Percentiles rank a stretch among this genome's conserved stretches.
phyloP scores from a whole-genome alignment of 2,888 invertebrate genomes.

The Cryptocephalus moraei region DNA sequence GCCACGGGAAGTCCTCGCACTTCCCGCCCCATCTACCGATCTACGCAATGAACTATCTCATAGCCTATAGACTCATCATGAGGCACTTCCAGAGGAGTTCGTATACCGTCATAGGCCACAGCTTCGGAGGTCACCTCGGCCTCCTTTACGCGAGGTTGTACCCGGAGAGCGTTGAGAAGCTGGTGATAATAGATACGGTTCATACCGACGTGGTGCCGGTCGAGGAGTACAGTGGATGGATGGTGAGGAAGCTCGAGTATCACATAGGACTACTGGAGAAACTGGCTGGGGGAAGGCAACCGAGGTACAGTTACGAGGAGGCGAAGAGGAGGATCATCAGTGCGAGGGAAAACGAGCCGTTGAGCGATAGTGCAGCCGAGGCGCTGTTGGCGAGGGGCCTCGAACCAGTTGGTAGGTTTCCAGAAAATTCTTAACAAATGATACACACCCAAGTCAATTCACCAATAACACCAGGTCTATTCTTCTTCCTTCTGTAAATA shows the following conservation, averaged over 20 bases:
- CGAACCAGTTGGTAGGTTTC: slow-evolving; percentile 25
- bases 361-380: slow-evolving; percentile 41
- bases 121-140: slow-evolving; percentile 43
- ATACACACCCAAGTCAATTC: too few relatives aligned
- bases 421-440: too few relatives aligned
- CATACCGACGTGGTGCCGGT: slow-evolving; percentile 22
- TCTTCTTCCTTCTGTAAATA: too few relatives aligned
- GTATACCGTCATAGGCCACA: slow-evolving; percentile 32
- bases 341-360: slow-evolving; percentile 29
- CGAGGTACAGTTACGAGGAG: slow-evolving; percentile 39
- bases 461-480: too few relatives aligned
- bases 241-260: slow-evolving; percentile 33
- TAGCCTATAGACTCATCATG: slow-evolving; percentile 24
- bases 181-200: slow-evolving; percentile 39
- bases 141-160: slow-evolving; percentile 33
- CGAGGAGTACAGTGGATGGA: slow-evolving; percentile 19
- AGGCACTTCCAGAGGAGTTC: slow-evolving; percentile 21
- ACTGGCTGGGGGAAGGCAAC: slow-evolving; percentile 16
- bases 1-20: slow-evolving; percentile 48
- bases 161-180: slow-evolving; percentile 35
- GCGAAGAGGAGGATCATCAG: slow-evolving; percentile 40
- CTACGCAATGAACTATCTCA: slow-evolving; percentile 36
- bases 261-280: slow-evolving; percentile 28
- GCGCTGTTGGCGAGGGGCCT: slow-evolving; percentile 40
- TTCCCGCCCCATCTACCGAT: slow-evolving; percentile 35